A percentile compares a stretch with the other conserved stretches of the same genome.
Evolutionary conservation across 2,888 invertebrate genomes (phyloP).

Genomic region (Latrodectus elegans): DNA sequence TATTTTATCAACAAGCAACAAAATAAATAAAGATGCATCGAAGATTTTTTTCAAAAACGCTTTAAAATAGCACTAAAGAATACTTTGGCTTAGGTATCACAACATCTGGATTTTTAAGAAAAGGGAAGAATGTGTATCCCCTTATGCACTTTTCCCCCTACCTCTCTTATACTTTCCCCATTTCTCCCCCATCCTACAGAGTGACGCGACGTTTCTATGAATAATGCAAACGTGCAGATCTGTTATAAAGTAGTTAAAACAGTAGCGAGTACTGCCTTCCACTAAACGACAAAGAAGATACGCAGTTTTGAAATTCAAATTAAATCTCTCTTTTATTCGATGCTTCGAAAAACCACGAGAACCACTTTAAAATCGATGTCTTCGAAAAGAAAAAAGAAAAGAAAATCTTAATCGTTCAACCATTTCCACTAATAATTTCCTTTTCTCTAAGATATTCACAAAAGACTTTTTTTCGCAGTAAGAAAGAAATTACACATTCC

Average conservation of each 20-base stretch:
- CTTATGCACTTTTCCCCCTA: too few species aligned
- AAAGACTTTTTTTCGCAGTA: too few species aligned
- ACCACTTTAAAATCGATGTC: constrained; percentile 59
- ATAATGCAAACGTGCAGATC: constrained; percentile 46
- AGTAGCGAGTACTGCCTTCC: constrained; percentile 42
- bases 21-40: too few species aligned
- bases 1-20: too few species aligned
- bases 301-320: constrained; percentile 60
- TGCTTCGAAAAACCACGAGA: constrained; percentile 39
- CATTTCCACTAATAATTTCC: constrained; percentile 39
- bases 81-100: constrained; percentile 21
- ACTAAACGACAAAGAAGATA: constrained; percentile 59
- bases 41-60: too few species aligned
- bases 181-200: constrained; percentile 18
- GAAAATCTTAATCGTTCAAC: constrained; percentile 44
- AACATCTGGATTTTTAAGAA: constrained; percentile 50
- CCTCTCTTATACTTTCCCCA: background rate
- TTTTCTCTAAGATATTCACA: constrained; percentile 3
- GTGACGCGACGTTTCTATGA: constrained; percentile 47
- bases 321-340: constrained; percentile 52
- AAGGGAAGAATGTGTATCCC: background rate
- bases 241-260: constrained; percentile 61
- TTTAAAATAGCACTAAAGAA: too few species aligned
- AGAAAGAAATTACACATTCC: too few species aligned
- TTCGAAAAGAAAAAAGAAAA: background rate